Evolutionary conservation across 2,113 vertebrate species (phyloP), one percentile per base, ranked within the genome.

Genomic region (Alethe castanea): DNA sequence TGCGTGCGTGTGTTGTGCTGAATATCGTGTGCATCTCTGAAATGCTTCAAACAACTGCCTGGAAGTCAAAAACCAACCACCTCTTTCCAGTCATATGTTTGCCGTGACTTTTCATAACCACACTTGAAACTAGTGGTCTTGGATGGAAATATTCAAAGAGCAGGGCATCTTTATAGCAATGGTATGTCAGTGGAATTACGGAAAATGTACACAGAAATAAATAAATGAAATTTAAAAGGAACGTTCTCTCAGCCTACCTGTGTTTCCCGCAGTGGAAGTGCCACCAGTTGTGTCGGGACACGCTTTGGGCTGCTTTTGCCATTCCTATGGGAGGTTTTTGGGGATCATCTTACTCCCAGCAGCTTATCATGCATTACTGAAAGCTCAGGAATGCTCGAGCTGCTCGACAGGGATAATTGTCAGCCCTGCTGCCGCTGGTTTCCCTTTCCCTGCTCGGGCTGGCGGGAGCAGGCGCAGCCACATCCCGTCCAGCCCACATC

Each of bases 181-280:
- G 97, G 90, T 97, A 92, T 97, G 94, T 96, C 94, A 65, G 94
- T 96, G 67, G 36, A 91, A 89, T 96, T 87, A 77, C 81, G 53
- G 90, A 85, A 96, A 95, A 94, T 97, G 97, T 98, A 97, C 96
- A 96, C 97, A 90, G 71, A 91, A 97, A 96, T 95, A 97, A 98
- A 98, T 97, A 96, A 97, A 94, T 92, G 91, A 95, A 83, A 86
- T 97, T 93, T 6, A 80, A 96, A 97, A 97, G 90, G 10, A 23
- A 23, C 0, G 0, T 33, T 24, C 24, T 42, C 67, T 96, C 88
- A 3, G 74, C 65, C 92, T 94, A 54, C 62, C 44, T 96, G 76
- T 88, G 14, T 94, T 88, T 56, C 26, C 45, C 77, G 67, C 62
- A 1, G 13, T 18, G 79, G 31, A 42, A 66, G 28, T 11, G 14